Evolutionary conservation across 2,797 vertebrate species (phyloP).

Genomic region (Alcedo atthis): DNA sequence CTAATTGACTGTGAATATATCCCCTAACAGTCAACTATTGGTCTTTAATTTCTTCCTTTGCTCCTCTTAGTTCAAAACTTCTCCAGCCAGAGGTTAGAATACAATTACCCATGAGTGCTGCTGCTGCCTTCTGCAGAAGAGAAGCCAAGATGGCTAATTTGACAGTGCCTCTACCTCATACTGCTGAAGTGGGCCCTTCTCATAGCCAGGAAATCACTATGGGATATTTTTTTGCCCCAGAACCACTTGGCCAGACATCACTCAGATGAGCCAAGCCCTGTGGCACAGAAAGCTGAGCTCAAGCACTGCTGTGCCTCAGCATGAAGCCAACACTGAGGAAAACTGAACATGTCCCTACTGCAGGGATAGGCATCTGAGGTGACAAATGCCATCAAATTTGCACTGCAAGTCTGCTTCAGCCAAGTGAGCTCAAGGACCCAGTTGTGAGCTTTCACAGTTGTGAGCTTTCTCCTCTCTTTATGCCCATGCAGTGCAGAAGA

Average conservation of each 20-base stretch:
- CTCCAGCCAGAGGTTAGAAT: background rate
- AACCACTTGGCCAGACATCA: background rate
- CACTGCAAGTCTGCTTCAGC: no score
- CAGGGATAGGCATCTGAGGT: no score
- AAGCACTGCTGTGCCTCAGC: background rate
- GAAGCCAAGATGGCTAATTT: background rate
- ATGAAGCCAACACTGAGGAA: background rate
- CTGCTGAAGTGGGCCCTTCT: background rate
- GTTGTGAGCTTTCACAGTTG: no score
- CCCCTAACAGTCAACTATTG: background rate
- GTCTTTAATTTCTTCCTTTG: background rate
- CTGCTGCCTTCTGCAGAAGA: background rate
- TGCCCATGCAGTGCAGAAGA: no score
- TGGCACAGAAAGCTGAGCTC: rapidly evolving
- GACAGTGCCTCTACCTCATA: background rate
- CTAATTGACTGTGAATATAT: background rate
- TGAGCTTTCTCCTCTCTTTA: no score
- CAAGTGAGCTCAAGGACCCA: no score
- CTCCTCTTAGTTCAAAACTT: background rate
- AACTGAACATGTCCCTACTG: background rate
- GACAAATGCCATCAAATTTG: no score
- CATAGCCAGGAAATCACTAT: background rate
- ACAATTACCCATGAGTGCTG: background rate
- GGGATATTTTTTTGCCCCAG: background rate
- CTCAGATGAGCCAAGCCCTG: rapidly evolving